Base-by-base conservation (phyloP, 2,888 invertebrate genomes). In the Napeogenes sylphis region DNA sequence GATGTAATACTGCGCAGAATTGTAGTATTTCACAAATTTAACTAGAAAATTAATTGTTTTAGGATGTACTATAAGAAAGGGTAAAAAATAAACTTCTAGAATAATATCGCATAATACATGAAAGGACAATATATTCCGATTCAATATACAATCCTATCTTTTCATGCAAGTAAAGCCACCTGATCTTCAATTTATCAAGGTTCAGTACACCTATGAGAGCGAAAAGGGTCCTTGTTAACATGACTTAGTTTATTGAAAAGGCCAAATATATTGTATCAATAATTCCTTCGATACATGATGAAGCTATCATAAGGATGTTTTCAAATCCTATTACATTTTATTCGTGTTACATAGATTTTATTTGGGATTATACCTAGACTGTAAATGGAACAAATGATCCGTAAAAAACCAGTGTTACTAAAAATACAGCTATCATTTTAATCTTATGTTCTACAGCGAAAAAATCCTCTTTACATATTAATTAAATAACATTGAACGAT, bases 101-200 rank as follows among this genome's bases (percentile, higher is more conserved):
- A 2, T 14, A 51, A 10, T 10, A 51, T 51, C 30, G 30, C 30
- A 51, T 51, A 30, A 51, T 30, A 51, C 51, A 51, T 51, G 51
- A 51, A 30, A 51, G 51, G 51, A 51, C n/a, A 51, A 51, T 10
- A 51, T 51, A 51, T 51, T 30, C 51, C 51, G n/a, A 51, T 51
- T 51, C 51, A 51, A 51, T 51, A 51, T 51, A 51, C 30, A 51
- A 51, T 51, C 51, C 51, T 51, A 51, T 51, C 51, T 51, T 21
- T 30, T 30, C 51, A 51, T 51, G 51, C 51, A 51, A 51, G 51
- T 51, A 30, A 51, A 51, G 38, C 55, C 33, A 55, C 14, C 42
- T 35, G 55, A 55, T 55, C 55, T 55, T 55, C 55, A 55, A 55
- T 55, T 55, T 55, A 55, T 55, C 55, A 38, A 55, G 55, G 55